Conservation (phyloP, 2,797 vertebrate species). For the Erethizon dorsatum region DNA sequence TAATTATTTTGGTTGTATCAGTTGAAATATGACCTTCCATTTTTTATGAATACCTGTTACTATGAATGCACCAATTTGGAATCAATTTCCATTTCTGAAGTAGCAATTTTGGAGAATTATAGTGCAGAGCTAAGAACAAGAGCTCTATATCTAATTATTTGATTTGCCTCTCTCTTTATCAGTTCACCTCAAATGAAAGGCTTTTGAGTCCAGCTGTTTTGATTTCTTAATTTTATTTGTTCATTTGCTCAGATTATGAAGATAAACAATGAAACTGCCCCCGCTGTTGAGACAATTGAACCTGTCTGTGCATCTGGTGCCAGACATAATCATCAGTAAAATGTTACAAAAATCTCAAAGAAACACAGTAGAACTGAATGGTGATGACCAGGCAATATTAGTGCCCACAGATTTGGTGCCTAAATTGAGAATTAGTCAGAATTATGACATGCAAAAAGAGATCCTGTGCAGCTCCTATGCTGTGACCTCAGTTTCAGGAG, state of each 20-base stretch:
- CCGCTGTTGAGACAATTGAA: background rate
- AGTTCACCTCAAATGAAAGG: background rate
- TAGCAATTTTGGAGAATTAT: conserved; percentile 48
- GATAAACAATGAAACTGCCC: background rate
- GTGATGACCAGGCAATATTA: background rate
- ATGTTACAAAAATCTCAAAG: background rate
- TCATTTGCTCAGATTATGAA: background rate
- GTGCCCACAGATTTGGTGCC: background rate
- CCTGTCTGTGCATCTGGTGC: background rate
- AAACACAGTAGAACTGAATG: background rate
- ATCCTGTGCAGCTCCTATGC: background rate
- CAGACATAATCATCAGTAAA: background rate
- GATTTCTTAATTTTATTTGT: conserved; percentile 31
- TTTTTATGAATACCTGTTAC: conserved; percentile 23
- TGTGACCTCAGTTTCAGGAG: background rate
- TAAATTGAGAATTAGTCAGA: background rate
- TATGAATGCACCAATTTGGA: conserved; percentile 4
- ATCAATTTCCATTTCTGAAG: conserved; percentile 46
- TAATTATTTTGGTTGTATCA: background rate
- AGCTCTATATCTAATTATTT: conserved; percentile 25
- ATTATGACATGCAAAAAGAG: background rate
- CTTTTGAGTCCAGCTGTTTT: background rate
- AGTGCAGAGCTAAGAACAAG: background rate
- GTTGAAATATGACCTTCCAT: background rate
- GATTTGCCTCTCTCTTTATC: conserved; percentile 39